Evolutionary conservation across 1,140 invertebrate genomes (phyloP).

Genomic region (Sycophaga agraensis): DNA sequence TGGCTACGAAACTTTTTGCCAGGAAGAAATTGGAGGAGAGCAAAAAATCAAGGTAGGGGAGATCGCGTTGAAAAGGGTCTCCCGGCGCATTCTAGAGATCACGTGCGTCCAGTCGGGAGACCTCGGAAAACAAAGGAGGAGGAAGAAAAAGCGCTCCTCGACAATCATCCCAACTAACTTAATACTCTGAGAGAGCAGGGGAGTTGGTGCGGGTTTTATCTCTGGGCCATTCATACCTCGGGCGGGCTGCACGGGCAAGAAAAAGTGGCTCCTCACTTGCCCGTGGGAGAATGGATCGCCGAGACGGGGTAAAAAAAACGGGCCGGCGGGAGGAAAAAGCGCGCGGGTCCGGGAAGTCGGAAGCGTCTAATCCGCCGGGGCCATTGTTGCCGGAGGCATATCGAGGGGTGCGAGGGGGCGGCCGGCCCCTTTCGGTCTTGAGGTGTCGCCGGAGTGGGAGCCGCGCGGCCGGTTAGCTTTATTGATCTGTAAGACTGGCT

Average conservation of each 20-base stretch:
- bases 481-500: constrained; percentile 59
- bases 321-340: constrained; percentile 19
- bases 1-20: no score
- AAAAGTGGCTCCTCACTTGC: constrained; percentile 35
- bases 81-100: no score
- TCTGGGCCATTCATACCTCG: constrained; percentile 17
- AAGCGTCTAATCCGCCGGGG: constrained; percentile 14
- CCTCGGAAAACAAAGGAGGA: neutral
- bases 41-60: no score
- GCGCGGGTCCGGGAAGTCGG: neutral
- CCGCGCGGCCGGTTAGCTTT: constrained; percentile 53
- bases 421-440: constrained; percentile 18
- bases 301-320: neutral
- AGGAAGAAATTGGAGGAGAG: no score
- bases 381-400: constrained; percentile 57
- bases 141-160: neutral
- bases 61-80: no score
- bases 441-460: constrained; percentile 29
- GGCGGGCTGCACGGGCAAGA: neutral
- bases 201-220: constrained; percentile 15
- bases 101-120: no score
- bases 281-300: no score
- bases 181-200: constrained; percentile 13
- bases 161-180: constrained; percentile 14
- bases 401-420: constrained; percentile 45